Conservation (phyloP, 1,140 invertebrate species). For the Apis mellifera region Amel_HAv3.1 CM009943.2:3802501-3803000, state of each 20-base stretch:
- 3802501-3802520: no score
- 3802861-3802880: background rate
- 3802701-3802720: no score
- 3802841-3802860: no score
- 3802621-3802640: background rate
- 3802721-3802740: no score
- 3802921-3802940: constrained; percentile 1
- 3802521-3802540: background rate
- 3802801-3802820: no score
- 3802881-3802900: constrained; percentile 2
- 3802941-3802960: constrained; percentile 8
- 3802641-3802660: background rate
- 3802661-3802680: background rate
- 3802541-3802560: background rate
- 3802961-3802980: constrained; percentile 30
- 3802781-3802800: no score
- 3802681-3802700: background rate
- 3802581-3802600: background rate
- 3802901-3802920: constrained; percentile 23
- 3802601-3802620: background rate
- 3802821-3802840: background rate
- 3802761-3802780: no score
- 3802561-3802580: background rate
- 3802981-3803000: constrained; percentile 6
- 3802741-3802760: no score